These are phyloP conservation scores for Phrynocephalus versicolor DNA, from an alignment of 2,113 vertebrate genomes.

Conservation along the genomic window DNA sequence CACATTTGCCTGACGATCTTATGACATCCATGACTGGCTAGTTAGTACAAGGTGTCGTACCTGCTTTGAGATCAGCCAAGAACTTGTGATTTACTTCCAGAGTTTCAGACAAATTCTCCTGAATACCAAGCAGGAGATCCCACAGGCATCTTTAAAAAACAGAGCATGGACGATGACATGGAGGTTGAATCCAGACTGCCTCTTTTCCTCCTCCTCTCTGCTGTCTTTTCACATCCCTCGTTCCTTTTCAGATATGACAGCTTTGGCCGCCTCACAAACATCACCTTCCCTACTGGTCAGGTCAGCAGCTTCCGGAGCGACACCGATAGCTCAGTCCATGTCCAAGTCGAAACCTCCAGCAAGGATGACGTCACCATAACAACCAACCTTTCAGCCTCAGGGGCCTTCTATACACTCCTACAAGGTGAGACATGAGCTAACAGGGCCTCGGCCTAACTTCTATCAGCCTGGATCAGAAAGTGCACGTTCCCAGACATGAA, in stretches of 20 bases:
- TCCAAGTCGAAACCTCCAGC: conserved; percentile 92
- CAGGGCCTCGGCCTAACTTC: background rate
- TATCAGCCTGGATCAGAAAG: background rate
- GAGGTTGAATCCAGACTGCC: background rate
- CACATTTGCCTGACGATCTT: background rate
- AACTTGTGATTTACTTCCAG: background rate
- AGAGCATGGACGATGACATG: conserved; percentile 22
- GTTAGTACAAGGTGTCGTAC: background rate
- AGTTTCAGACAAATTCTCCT: background rate
- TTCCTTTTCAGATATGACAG: conserved; percentile 86
- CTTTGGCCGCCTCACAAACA: conserved; percentile 94
- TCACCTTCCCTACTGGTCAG: conserved; percentile 95
- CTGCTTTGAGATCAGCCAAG: background rate
- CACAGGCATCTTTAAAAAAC: background rate
- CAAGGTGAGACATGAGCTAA: conserved; percentile 81
- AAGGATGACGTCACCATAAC: conserved; percentile 96
- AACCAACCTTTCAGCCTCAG: conserved; percentile 95
- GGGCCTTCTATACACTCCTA: conserved; percentile 95
- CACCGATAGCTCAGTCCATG: conserved; percentile 88
- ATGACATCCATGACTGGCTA: background rate
- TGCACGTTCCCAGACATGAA: too few relatives aligned
- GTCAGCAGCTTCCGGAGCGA: conserved; percentile 95
- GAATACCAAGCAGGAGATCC: background rate
- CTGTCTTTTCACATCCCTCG: background rate
- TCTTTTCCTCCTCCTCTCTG: accelerated